phyloP scores from a whole-genome alignment of 2,797 vertebrate genomes.

The Crocodylus rhombifer region DNA sequence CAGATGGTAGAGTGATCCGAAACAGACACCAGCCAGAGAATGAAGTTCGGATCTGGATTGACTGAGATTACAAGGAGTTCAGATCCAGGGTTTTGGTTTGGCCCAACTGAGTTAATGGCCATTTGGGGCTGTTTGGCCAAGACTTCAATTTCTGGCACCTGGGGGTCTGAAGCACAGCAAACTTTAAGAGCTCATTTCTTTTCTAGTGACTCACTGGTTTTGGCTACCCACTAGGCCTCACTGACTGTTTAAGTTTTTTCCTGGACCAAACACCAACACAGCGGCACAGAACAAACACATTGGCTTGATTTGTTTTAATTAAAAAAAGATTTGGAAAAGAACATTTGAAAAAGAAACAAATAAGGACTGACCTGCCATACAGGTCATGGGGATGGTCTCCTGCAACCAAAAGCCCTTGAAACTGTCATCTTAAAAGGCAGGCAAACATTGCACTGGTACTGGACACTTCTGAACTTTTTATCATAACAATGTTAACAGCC shows the following conservation, averaged over 20 bases:
- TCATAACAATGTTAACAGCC: not conserved
- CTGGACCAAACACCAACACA: not conserved
- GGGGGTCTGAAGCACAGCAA: constrained; percentile 57
- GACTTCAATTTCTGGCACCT: not conserved
- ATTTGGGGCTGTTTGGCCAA: not conserved
- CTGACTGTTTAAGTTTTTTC: not conserved
- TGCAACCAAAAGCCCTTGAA: not conserved
- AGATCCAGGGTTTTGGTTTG: not conserved
- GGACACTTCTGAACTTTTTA: not conserved
- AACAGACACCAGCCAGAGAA: not conserved
- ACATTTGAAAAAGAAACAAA: not conserved
- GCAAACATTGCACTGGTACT: not conserved
- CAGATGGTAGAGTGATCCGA: not conserved
- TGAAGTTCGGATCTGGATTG: not conserved
- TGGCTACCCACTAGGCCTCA: not conserved
- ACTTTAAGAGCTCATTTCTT: constrained; percentile 31
- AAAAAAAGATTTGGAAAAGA: not conserved
- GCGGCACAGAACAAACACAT: not conserved
- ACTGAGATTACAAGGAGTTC: not conserved
- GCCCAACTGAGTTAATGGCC: too few species aligned
- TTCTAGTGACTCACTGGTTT: not conserved
- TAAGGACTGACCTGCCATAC: not conserved
- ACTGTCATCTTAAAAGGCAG: not conserved
- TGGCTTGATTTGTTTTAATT: not conserved
- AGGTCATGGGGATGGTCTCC: not conserved